A percentile compares a stretch with the other conserved stretches of the same genome.
Evolutionary conservation across 2,797 vertebrate species (phyloP).

Genomic region (Epinephelus coioides): DNA sequence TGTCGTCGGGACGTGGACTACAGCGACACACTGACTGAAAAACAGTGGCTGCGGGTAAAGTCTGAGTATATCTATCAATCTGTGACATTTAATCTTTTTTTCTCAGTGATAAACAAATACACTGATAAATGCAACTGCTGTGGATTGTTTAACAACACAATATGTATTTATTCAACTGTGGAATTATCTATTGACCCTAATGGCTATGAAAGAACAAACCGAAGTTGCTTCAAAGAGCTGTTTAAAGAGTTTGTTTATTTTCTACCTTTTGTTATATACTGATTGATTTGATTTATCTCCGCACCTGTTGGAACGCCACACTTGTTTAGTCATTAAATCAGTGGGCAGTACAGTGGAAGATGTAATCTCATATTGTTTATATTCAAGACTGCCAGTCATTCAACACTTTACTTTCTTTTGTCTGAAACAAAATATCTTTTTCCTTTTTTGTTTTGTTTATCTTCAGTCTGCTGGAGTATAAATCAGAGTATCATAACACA

Average conservation of each 20-base stretch:
- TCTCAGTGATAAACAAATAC: neutral
- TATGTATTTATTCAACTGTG: neutral
- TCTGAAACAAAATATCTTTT: neutral
- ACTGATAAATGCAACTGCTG: neutral
- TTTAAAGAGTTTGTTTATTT: neutral
- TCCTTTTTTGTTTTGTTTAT: neutral
- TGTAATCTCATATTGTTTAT: neutral
- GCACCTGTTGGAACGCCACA: neutral
- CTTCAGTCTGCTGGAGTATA: neutral
- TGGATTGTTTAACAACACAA: neutral
- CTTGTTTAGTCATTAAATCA: neutral
- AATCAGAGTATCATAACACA: neutral
- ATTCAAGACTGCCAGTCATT: neutral
- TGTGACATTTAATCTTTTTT: constrained; percentile 6
- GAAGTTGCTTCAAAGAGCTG: neutral
- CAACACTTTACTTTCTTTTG: neutral
- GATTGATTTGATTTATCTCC: neutral
- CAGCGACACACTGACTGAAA: constrained; percentile 96
- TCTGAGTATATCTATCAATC: neutral
- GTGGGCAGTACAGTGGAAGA: neutral
- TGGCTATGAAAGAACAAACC: neutral
- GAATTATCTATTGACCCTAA: neutral
- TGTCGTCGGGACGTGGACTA: constrained; percentile 97
- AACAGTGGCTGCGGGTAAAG: constrained; percentile 97
- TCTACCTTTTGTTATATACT: neutral